Evolutionary conservation across 2,888 invertebrate genomes (phyloP).

Genomic region (Teleogryllus oceanicus): DNA sequence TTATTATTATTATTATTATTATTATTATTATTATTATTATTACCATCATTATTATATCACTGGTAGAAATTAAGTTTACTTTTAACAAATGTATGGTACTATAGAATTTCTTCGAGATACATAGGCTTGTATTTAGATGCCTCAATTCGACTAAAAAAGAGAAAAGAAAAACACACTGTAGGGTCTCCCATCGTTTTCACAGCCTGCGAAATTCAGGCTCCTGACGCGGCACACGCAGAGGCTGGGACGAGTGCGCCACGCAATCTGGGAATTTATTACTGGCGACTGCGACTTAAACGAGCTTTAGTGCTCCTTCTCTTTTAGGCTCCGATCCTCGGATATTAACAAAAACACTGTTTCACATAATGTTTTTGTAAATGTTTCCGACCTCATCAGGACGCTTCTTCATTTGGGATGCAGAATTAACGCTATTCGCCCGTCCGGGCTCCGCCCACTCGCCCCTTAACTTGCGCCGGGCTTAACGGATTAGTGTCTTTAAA

Average conservation of each 20-base stretch:
- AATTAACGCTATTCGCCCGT: conserved; percentile 11
- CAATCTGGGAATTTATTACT: not conserved
- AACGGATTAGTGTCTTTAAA: conserved; percentile 18
- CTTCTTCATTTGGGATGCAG: conserved; percentile 18
- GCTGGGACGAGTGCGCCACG: not conserved
- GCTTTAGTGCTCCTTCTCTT: not conserved
- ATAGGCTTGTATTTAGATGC: too few species aligned
- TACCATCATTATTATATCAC: too few species aligned
- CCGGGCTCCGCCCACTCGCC: not conserved
- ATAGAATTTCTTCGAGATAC: too few species aligned
- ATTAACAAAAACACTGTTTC: not conserved
- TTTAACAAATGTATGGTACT: too few species aligned
- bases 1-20: too few species aligned
- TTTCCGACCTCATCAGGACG: not conserved
- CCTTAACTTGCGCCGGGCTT: conserved; percentile 18
- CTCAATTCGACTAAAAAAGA: too few species aligned
- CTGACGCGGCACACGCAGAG: too few species aligned
- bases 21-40: too few species aligned
- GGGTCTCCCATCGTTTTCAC: too few species aligned
- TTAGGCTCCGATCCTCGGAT: not conserved
- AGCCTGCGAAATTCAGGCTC: too few species aligned
- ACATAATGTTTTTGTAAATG: conserved; percentile 18
- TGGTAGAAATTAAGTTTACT: too few species aligned
- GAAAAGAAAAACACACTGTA: too few species aligned
- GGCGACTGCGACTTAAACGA: not conserved